Evolutionary conservation across 2,113 vertebrate genomes (phyloP).

Genomic region (Osmerus eperlanus): DNA sequence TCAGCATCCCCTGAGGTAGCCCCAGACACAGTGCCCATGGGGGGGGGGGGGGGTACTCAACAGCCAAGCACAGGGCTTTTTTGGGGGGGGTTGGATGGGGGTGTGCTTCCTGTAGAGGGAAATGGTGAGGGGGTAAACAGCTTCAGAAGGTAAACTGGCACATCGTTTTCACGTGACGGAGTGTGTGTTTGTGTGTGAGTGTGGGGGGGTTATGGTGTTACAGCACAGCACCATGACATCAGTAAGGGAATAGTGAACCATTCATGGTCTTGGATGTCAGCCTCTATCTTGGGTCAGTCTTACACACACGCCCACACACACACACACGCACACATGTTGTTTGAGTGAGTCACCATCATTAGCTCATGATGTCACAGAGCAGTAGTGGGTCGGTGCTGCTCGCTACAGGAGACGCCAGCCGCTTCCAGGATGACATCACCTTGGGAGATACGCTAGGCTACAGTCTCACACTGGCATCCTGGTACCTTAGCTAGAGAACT

Average conservation of each 20-base stretch:
- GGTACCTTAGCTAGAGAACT: too few species aligned
- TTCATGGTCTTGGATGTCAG: too few species aligned
- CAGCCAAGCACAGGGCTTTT: slow-evolving; percentile 31
- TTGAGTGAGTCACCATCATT: neutral
- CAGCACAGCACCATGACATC: too few species aligned
- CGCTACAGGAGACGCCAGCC: neutral
- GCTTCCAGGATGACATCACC: neutral
- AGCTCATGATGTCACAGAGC: slow-evolving; percentile 1
- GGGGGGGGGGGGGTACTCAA: neutral
- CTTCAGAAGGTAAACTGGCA: slow-evolving; percentile 41
- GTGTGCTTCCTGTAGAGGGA: slow-evolving; percentile 31
- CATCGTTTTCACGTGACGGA: slow-evolving; percentile 14
- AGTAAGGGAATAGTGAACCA: too few species aligned
- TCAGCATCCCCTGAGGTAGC: slow-evolving; percentile 64
- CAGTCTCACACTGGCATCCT: too few species aligned
- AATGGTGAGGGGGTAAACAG: slow-evolving; percentile 42
- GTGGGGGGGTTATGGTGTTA: too few species aligned
- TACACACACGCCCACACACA: too few species aligned
- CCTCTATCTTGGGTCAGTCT: too few species aligned
- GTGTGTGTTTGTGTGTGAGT: neutral
- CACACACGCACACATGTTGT: too few species aligned
- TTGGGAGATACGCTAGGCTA: neutral
- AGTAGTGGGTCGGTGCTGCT: neutral
- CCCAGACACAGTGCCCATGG: slow-evolving; percentile 34
- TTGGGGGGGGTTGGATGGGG: slow-evolving; percentile 19